phyloP scores from a whole-genome alignment of 2,113 vertebrate species.

The Hyperoodon ampullatus region DNA sequence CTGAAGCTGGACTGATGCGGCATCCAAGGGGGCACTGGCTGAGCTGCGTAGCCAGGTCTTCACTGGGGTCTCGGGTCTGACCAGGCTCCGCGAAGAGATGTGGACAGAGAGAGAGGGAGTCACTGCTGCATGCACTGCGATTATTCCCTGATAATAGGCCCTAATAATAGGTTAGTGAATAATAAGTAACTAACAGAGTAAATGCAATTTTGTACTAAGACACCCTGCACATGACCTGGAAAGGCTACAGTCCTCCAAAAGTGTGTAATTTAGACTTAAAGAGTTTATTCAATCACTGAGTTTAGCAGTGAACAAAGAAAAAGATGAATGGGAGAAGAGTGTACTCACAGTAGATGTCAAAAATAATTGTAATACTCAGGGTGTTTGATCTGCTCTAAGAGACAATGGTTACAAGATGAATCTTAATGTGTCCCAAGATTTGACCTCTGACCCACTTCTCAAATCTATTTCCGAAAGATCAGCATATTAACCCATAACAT shows the following conservation, averaged over 20 bases:
- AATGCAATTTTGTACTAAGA: background rate
- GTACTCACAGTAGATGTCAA: fast-evolving
- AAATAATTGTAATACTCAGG: background rate
- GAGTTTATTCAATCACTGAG: background rate
- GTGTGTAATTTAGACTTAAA: background rate
- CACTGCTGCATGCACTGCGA: fast-evolving
- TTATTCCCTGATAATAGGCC: fast-evolving
- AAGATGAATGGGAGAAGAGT: background rate
- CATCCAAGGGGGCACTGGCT: fast-evolving
- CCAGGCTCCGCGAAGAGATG: background rate
- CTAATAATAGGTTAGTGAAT: too few relatives aligned
- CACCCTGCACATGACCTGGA: background rate
- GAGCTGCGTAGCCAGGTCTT: background rate
- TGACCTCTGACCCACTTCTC: background rate
- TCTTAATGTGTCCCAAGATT: background rate
- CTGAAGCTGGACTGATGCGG: background rate
- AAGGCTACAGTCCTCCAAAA: background rate
- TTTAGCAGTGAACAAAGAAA: background rate
- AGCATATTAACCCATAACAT: fast-evolving
- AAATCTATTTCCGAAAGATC: background rate
- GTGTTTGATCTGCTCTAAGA: background rate
- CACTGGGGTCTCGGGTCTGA: fast-evolving
- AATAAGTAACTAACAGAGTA: fast-evolving
- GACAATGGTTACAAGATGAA: background rate
- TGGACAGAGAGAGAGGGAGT: fast-evolving